A percentile compares a stretch with the other conserved stretches of the same genome.
Evolutionary conservation across 2,888 invertebrate genomes (phyloP).

Genomic region (Nasonia oneida): DNA sequence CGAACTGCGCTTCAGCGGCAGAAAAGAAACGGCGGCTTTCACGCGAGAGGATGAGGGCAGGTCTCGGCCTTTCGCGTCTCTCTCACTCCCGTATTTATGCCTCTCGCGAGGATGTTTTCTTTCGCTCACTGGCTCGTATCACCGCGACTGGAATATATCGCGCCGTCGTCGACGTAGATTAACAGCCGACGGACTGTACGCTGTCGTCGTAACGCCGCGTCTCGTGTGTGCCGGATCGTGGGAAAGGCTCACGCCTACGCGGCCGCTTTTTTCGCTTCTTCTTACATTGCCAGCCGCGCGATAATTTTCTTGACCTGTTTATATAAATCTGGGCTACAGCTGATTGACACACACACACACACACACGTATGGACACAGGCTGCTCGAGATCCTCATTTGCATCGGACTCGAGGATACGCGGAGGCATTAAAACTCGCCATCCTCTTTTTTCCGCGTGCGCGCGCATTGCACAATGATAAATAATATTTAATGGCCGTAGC

Average conservation of each 20-base stretch:
- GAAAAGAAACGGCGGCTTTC: slow-evolving; percentile 30
- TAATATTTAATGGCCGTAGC: slow-evolving; percentile 51
- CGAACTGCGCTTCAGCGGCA: background rate
- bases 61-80: background rate
- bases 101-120: background rate
- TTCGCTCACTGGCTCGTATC: background rate
- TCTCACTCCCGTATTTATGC: background rate
- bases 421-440: background rate
- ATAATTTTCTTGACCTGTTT: slow-evolving; percentile 22
- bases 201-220: no score
- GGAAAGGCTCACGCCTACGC: slow-evolving; percentile 66
- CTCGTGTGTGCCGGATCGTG: slow-evolving; percentile 62
- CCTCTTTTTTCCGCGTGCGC: background rate
- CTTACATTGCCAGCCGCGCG: background rate
- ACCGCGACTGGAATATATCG: slow-evolving; percentile 18
- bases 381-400: slow-evolving; percentile 27
- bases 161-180: slow-evolving; percentile 63
- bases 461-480: slow-evolving; percentile 43
- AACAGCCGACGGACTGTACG: slow-evolving; percentile 46
- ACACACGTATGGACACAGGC: background rate
- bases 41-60: slow-evolving; percentile 27
- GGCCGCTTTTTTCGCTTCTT: background rate
- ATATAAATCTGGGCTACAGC: slow-evolving; percentile 32
- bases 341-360: slow-evolving; percentile 52
- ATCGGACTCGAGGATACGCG: slow-evolving; percentile 8